Evolutionary conservation across 92 coral and sea anemone genomes (phyloP), one percentile per base, ranked within the genome.

Genomic region (Epizoanthus stellaris): DNA sequence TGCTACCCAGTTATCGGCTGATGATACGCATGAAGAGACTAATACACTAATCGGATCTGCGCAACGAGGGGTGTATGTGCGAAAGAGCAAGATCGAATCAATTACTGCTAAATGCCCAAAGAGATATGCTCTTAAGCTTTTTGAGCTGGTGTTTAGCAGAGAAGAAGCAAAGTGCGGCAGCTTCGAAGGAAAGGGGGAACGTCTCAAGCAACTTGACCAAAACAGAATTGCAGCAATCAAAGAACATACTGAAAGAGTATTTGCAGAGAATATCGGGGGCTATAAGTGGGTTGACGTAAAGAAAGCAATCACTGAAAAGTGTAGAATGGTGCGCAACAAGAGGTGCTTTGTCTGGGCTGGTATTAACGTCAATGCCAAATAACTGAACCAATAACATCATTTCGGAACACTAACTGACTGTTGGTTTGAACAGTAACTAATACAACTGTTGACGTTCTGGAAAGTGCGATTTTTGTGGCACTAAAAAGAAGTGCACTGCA

Each of bases 91-190:
- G 52, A 45, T 45, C 10, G 52, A 43, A 4, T 6, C 49, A 43
- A 43, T 43, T 43, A 43, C 49, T 4, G 5, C 49, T 43, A 43
- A 43, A 7, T 43, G 49, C 49, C 49, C 49, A 43, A 43, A 43
- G 7, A 52, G 57, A 15, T 83, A 73, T 30, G 84, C 84, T 74
- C 77, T 88, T 9, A 88, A 88, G 80, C 61, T 82, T 25, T 88
- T 88, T 62, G 87, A 82, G 66, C 82, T 75, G 16, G 83, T 82
- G 3, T 88, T 88, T 25, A 81, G 57, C 82, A 61, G 87, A 82
- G 82, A 88, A 2, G 84, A 87, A 36, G 84, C 84, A 0, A 25
- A 25, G 54, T 11, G 21, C 13, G 68, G 84, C 9, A 81, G 77
- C 23, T 57, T 73, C 9, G 87, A 88, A 21, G 87, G 91, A 25